Evolutionary conservation across 1,140 invertebrate genomes (phyloP).

Genomic region (Papilio xuthus): DNA sequence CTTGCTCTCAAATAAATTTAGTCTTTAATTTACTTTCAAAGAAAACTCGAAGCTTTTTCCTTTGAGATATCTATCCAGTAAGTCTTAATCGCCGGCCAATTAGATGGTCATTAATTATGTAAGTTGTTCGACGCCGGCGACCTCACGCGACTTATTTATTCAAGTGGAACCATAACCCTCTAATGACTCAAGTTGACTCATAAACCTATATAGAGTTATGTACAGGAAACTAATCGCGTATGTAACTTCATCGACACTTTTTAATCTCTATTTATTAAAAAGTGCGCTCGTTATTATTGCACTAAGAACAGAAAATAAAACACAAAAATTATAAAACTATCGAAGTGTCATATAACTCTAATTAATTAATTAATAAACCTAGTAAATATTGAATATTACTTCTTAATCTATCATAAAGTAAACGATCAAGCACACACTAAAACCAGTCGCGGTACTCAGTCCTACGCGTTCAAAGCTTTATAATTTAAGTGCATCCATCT

Average conservation of each 20-base stretch:
- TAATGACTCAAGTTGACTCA: conserved; percentile 39
- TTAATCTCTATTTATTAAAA: neutral
- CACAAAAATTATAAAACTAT: no score
- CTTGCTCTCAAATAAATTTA: neutral
- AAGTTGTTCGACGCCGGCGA: conserved; percentile 18
- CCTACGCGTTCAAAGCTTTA: no score
- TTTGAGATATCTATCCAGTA: conserved; percentile 17
- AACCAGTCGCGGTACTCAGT: no score
- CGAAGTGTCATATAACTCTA: no score
- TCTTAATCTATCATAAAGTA: no score
- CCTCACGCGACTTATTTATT: conserved; percentile 30
- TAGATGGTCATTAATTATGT: conserved; percentile 23
- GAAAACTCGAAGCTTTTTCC: conserved; percentile 1
- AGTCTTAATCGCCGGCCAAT: conserved; percentile 15
- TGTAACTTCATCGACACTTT: neutral
- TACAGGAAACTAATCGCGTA: neutral
- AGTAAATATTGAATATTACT: no score
- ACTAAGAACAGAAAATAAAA: no score
- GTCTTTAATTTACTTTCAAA: neutral
- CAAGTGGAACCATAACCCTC: conserved; percentile 34
- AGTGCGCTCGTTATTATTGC: neutral
- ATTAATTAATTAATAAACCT: no score
- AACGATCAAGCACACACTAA: no score
- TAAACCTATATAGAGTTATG: conserved; percentile 34
- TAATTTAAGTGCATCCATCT: no score